phyloP scores from a whole-genome alignment of 2,888 invertebrate species.

The Hemicrepidius hirtus region DNA sequence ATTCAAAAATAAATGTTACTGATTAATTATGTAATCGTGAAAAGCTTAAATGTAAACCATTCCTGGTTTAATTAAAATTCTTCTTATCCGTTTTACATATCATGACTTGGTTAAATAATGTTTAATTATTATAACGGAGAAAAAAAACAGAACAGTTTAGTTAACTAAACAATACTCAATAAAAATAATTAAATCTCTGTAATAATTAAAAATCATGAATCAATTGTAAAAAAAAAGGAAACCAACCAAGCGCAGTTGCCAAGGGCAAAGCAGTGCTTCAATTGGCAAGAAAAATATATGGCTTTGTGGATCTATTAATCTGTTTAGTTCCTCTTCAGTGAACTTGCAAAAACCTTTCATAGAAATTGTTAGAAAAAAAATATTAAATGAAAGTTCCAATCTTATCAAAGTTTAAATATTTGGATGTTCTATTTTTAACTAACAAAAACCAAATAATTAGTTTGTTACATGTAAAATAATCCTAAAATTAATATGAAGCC shows the following conservation, averaged over 20 bases:
- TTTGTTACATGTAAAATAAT: too few species aligned
- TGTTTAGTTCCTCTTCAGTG: conserved; percentile 14
- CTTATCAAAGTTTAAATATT: too few species aligned
- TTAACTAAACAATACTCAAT: too few species aligned
- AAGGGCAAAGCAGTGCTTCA: conserved; percentile 21
- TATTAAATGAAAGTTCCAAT: too few species aligned
- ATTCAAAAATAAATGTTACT: background rate
- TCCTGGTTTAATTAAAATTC: background rate
- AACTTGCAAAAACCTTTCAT: background rate
- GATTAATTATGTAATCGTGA: conserved; percentile 24
- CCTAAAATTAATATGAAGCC: too few species aligned
- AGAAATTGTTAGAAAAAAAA: background rate
- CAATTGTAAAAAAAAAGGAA: background rate
- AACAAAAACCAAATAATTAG: too few species aligned
- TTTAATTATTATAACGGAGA: conserved; percentile 1
- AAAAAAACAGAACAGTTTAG: too few species aligned
- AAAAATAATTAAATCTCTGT: too few species aligned
- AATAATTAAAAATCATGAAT: too few species aligned
- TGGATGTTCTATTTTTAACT: too few species aligned
- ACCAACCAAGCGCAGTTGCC: conserved; percentile 14
- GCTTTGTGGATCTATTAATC: conserved; percentile 24
- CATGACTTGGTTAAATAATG: background rate
- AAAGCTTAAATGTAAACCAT: background rate
- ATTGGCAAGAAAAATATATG: conserved; percentile 15
- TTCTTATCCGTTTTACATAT: conserved; percentile 1